Base-by-base conservation (phyloP, 2,797 vertebrate species). In the Xiphophorus birchmanni region DNA sequence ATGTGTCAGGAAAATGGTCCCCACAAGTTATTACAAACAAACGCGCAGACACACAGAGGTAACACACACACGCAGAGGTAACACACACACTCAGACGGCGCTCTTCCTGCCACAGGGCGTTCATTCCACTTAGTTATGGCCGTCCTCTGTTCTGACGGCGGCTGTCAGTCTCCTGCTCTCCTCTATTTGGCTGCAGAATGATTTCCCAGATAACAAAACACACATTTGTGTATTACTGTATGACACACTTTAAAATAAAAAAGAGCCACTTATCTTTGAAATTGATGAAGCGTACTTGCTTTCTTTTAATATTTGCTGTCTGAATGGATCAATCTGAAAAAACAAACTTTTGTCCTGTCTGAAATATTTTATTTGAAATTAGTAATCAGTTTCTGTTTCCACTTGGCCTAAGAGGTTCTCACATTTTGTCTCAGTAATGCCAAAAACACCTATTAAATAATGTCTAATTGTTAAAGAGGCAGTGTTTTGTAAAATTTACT, bases 31-130 rank as follows among this genome's bases (percentile, higher is more conserved):
- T 42, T 42, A 44, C 42, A 44, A 44, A 44, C 9, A 44, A 8
- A 42, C 9, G 42, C 8, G 1, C 42, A 9, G 42, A 6, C 95
- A 97, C 78, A 98, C 98, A 0, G 98, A 99, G 98, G 98, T 99
- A 95, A 13, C 44, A 44, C 10, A 44, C 44, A 44, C 10, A 11
- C 44, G 9, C 44, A 44, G 44, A 44, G 10, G 44, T 11, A 11
- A 13, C 44, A 45, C 44, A 73, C 80, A 73, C 50, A 44, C 76
- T 54, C 80, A 79, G 48, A 50, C 1, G 4, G 4, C 44, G 69
- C 12, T 74, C 80, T 81, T 84, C 71, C 87, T 15, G 82, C 90
- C 89, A 54, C 26, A 9, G 84, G 86, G 82, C 84, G 85, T 92
- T 88, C 88, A 86, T 91, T 93, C 91, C 90, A 86, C 84, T 87